phyloP scores from a whole-genome alignment of 2,797 vertebrate species.

The Propithecus perrieri region DNA sequence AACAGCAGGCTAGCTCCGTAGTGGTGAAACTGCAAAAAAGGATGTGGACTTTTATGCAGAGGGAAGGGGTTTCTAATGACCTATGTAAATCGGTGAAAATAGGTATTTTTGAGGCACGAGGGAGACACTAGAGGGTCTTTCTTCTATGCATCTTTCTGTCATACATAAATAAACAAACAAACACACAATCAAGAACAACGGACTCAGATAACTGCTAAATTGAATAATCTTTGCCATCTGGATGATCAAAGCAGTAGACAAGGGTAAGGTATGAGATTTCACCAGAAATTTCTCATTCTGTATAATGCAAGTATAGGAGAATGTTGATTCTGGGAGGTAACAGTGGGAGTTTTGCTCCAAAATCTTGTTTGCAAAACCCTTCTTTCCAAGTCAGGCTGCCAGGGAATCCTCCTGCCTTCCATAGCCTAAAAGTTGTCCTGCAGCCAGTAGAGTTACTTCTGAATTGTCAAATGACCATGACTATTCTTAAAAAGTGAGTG shows the following conservation, averaged over 20 bases:
- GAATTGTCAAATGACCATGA: not conserved
- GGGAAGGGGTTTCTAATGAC: not conserved
- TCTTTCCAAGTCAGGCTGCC: not conserved
- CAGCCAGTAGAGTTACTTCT: not conserved
- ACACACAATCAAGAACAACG: not conserved
- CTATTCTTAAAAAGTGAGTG: no score
- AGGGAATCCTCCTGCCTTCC: not conserved
- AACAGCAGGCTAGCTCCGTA: not conserved
- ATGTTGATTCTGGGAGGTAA: not conserved
- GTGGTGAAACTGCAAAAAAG: not conserved
- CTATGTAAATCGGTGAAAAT: not conserved
- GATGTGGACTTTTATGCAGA: not conserved
- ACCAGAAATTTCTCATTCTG: not conserved
- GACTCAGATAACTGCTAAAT: not conserved
- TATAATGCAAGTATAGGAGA: not conserved
- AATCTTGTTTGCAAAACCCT: not conserved
- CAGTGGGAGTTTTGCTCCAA: not conserved
- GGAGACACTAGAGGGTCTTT: not conserved
- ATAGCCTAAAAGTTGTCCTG: not conserved
- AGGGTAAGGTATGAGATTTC: not conserved
- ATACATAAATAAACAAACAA: not conserved
- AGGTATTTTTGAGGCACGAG: not conserved
- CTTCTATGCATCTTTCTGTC: not conserved
- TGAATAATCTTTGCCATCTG: not conserved
- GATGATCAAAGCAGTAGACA: not conserved